Evolutionary conservation across 2,113 vertebrate species (phyloP).

Genomic region (Ceyx cyanopectus): DNA sequence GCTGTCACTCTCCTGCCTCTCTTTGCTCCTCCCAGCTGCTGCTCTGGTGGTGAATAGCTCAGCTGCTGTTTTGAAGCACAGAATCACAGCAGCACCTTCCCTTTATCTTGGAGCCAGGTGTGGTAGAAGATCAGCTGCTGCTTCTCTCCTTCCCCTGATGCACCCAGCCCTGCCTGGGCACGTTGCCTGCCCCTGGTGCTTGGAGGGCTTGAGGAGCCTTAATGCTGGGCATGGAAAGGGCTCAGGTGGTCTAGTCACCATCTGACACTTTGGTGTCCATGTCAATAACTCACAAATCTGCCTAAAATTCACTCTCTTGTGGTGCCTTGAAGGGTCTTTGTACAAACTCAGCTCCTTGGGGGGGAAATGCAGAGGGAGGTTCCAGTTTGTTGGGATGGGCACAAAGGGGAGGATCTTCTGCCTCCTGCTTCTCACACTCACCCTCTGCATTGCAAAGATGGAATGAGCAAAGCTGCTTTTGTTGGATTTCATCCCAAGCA

Average conservation of each 20-base stretch:
- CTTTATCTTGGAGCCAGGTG: background rate
- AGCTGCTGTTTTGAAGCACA: background rate
- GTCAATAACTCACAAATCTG: background rate
- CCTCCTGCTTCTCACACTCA: conserved; percentile 5
- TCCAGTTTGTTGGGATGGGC: background rate
- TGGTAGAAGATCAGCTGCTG: background rate
- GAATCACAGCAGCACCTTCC: background rate
- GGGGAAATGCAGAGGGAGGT: background rate
- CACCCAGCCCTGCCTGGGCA: rapidly evolving
- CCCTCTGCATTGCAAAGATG: conserved; percentile 4
- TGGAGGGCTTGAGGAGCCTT: background rate
- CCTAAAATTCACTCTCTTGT: background rate
- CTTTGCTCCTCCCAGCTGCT: background rate
- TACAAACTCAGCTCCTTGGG: background rate
- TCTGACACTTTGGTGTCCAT: background rate
- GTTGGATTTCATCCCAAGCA: conserved; percentile 39
- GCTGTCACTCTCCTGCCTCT: background rate
- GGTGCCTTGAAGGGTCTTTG: background rate
- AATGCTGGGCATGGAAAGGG: background rate
- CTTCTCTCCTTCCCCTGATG: no score
- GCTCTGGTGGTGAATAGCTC: background rate
- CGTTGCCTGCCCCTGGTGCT: background rate
- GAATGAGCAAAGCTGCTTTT: conserved; percentile 43
- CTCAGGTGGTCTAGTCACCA: rapidly evolving
- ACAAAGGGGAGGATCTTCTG: background rate